Base-by-base conservation (phyloP, 2,888 invertebrate species). In the Stegana nigrithorax region DNA sequence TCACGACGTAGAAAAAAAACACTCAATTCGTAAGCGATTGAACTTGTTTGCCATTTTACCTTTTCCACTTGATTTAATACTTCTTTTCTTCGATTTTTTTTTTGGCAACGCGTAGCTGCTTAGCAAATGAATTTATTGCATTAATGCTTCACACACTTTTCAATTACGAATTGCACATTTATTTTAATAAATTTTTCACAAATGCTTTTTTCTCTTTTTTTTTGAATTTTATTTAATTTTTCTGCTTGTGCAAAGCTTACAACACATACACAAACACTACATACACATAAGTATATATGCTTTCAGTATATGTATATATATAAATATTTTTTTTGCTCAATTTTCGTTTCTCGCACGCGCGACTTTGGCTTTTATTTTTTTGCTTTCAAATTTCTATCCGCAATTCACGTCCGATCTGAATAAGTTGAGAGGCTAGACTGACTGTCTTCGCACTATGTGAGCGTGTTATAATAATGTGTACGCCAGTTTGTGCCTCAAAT, bases 341-440 rank as follows among this genome's bases (percentile, higher is more conserved):
- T 73, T 69, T 78, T 67, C 59, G 64, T 73, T 75, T 75, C 66
- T 71, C 74, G 71, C 72, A 78, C 71, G 73, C 78, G 74, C 67
- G 68, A 62, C 70, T 67, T 39, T 66, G 59, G 67, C 25, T 44
- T 59, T 53, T 73, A 64, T 29, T 45, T 50, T 47, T 36, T 21
- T n/a, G 12, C 8, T 23, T 55, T 73, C 62, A 69, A 69, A 62
- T 56, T 70, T 66, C 63, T 17, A 60, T 45, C 62, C 64, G 63
- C 59, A 64, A 47, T 45, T 26, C 67, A 74, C 71, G 70, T 75
- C 72, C 69, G 67, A 5, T 69, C 45, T 64, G 68, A 67, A 62
- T 66, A 60, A 69, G 60, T 62, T 66, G 67, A 73, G 67, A 65
- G 66, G 32, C 64, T 64, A 62, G 67, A 73, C 71, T 73, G 63